A percentile compares a stretch with the other conserved stretches of the same genome.
Conservation (phyloP, 2,113 vertebrate species). For the Anguilla rostrata region DNA sequence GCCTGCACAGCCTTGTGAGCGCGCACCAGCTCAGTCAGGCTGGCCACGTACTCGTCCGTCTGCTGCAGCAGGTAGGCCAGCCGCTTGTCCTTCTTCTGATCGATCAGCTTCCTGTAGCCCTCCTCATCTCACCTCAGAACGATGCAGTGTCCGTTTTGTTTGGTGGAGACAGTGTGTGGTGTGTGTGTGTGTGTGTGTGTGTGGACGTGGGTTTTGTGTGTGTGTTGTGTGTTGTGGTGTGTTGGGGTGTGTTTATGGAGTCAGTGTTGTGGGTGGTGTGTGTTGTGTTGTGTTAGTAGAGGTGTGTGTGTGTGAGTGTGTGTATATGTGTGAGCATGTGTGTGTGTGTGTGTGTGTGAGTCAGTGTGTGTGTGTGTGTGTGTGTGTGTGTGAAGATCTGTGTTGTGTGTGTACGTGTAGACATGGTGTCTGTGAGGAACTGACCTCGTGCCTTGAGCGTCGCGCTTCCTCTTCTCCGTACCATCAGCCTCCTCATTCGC, state of each 20-base stretch:
- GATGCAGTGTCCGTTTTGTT: too few species aligned
- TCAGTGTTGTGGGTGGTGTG: background rate
- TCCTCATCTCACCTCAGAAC: too few species aligned
- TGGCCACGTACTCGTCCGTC: constrained; percentile 95
- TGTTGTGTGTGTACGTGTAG: background rate
- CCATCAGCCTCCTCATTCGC: constrained; percentile 94
- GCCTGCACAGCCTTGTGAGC: constrained; percentile 94
- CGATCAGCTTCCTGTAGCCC: constrained; percentile 94
- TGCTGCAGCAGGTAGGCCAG: constrained; percentile 96
- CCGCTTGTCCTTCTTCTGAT: constrained; percentile 98
- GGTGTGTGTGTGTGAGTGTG: too few species aligned
- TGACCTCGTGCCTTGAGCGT: background rate
- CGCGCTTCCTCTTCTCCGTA: constrained; percentile 48
- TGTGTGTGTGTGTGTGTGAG: background rate
- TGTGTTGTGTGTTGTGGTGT: background rate
- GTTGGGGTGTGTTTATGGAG: too few species aligned
- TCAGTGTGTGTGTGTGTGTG: background rate
- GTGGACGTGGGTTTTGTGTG: too few species aligned
- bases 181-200: background rate
- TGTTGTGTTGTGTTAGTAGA: background rate
- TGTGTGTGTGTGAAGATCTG: background rate
- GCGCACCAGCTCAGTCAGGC: constrained; percentile 91
- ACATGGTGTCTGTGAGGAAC: background rate
- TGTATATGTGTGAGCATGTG: background rate
- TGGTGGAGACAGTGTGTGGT: too few species aligned